phyloP scores from a whole-genome alignment of 2,888 invertebrate species.

The Lochmaea capreae region DNA sequence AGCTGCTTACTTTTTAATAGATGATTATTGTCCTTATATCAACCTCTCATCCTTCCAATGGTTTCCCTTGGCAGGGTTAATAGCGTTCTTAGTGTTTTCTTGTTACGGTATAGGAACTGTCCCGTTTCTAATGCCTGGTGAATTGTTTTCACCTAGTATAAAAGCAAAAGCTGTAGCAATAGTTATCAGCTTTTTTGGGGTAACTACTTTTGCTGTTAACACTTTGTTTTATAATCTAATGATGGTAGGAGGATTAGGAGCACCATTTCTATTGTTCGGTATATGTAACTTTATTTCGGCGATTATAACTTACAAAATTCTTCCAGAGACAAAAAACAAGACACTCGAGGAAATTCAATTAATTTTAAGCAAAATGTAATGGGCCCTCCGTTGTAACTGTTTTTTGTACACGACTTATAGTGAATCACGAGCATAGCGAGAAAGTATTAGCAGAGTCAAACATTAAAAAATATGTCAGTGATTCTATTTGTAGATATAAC shows the following conservation, averaged over 20 bases:
- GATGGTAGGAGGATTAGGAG: constrained; percentile 53
- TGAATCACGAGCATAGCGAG: too few relatives aligned
- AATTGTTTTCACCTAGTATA: constrained; percentile 57
- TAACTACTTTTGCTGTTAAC: constrained; percentile 37
- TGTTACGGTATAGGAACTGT: constrained; percentile 52
- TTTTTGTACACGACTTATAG: too few relatives aligned
- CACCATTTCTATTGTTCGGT: constrained; percentile 36
- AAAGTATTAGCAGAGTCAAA: too few relatives aligned
- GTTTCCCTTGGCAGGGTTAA: constrained; percentile 56
- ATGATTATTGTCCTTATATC: constrained; percentile 40
- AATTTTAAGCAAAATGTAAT: constrained; percentile 7
- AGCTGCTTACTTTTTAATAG: constrained; percentile 55
- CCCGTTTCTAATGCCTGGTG: constrained; percentile 56
- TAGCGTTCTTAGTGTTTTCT: constrained; percentile 38
- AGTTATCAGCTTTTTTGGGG: constrained; percentile 16
- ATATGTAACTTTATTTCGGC: constrained; percentile 17
- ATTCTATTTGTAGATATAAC: too few relatives aligned
- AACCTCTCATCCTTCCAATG: constrained; percentile 50
- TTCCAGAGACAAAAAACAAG: constrained; percentile 29
- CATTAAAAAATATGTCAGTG: too few relatives aligned
- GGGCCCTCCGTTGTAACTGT: background rate
- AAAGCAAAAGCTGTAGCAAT: constrained; percentile 53
- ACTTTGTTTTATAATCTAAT: constrained; percentile 57
- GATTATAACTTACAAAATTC: constrained; percentile 5
- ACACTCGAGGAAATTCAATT: constrained; percentile 29